Base-by-base conservation (phyloP, 1,140 invertebrate species). In the Drosophila tropicalis region DNA sequence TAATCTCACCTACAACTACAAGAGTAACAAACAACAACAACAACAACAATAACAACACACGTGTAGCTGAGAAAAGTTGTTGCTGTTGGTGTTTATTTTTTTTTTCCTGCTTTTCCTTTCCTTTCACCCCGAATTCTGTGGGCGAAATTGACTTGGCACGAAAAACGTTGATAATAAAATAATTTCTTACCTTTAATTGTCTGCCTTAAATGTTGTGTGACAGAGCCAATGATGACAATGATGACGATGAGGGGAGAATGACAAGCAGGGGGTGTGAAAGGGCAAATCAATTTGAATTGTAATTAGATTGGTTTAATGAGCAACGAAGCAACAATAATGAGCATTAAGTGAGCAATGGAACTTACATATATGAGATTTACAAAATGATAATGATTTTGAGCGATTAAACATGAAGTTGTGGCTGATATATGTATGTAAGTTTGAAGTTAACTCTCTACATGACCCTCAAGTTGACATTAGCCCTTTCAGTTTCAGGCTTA, bases 181-280 rank as follows among this genome's bases (percentile, higher is more conserved):
- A 87, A 87, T 86, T 87, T 83, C 83, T 79, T 79, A 67, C 72
- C 64, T 87, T 87, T 86, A 86, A 86, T 86, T 86, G 82, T 73
- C 79, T 69, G 62, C 73, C 64, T 72, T n/a, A 67, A 44, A 76
- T 62, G 66, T 73, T 39, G 51, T 66, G 62, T 65, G 71, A 56
- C 66, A 55, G 22, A 32, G 40, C n/a, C 12, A 12, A 34, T 22
- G 17, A 10, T 19, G 17, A 7, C 17, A 17, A 47, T 3, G 29
- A 29, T 29, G 29, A 29, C 6, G 5, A 29, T 5, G 29, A 29
- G 0, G 1, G 29, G 29, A 29, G 29, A 5, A 29, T 29, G 25
- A 29, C 4, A 29, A 29, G 25, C 3, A 29, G 41, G 15, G 41
- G 3, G 15, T 10, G 40, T 15, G 32, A 17, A 40, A 39, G 4